Base-by-base conservation (phyloP, 2,797 vertebrate species). In the Galago senegalensis region DNA sequence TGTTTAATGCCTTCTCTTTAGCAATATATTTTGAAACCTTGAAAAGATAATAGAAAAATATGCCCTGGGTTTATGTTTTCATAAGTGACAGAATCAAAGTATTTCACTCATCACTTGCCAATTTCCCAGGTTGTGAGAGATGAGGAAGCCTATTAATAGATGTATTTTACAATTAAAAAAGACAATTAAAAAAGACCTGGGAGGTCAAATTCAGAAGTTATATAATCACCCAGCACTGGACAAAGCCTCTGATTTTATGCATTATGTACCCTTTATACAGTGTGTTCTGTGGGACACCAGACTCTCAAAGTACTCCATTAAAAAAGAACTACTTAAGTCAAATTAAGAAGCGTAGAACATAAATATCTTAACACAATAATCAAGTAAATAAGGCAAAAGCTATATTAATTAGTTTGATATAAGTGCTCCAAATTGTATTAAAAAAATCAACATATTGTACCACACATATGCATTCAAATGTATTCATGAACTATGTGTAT, bases 131-230 rank as follows among this genome's bases (percentile, higher is more conserved):
- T 17, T 40, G 5, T 49, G n/a, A 89, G 63, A 93, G 12, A 61
- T 58, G 29, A 72, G n/a, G 40, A 14, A 95, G 20, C 5, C 20
- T 69, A 56, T 53, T 85, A n/a, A 84, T 29, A 89, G 31, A 12
- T 92, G 37, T 96, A 87, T 83, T 92, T 91, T 83, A 91, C 77
- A 95, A 63, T 5, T 65, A 5, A 91, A 53, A 49, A 75, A 90
- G 37, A 76, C 12, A 95, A 63, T 5, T 65, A 5, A 91, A 53
- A 49, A 75, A 90, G 37, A 76, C 12, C 7, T 53, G 37, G 67
- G 46, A 86, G 29, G 40, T 58, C 29, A 75, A 83, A 58, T 53
- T 61, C 18, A 79, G 72, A 94, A 87, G 27, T 3, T 73, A 77
- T 75, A 70, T 17, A 90, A 49, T 18, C 11, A 53, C 20, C 18